These are phyloP conservation scores for Phalloptychus januarius DNA, from an alignment of 2,797 vertebrate genomes.

Conservation along the genomic window DNA sequence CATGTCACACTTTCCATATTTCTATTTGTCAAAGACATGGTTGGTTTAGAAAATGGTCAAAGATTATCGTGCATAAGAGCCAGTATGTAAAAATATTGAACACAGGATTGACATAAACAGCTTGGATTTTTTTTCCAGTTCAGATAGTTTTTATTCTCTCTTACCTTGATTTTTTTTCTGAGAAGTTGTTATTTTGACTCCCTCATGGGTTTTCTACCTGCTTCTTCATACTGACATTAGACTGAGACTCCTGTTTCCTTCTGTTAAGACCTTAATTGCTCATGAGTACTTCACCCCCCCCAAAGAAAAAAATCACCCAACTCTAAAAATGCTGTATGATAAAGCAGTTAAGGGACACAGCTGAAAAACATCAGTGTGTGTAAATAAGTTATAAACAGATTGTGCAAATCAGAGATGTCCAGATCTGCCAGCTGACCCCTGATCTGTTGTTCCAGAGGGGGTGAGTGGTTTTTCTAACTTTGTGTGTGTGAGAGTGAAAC, in stretches of 20 bases:
- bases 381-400: not conserved
- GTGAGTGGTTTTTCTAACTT: constrained; percentile 29
- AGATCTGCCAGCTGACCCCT: constrained; percentile 50
- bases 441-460: constrained; percentile 51
- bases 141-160: not conserved
- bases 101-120: not conserved
- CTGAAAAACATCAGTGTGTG: not conserved
- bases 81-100: not conserved
- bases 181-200: not conserved
- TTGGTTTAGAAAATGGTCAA: not conserved
- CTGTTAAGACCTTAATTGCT: not conserved
- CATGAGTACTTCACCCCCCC: not conserved
- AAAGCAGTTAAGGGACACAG: not conserved
- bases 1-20: not conserved
- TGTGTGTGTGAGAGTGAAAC: constrained; percentile 21
- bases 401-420: not conserved
- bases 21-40: not conserved
- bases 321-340: not conserved
- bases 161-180: not conserved
- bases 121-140: not conserved
- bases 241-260: not conserved
- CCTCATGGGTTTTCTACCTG: not conserved
- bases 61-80: not conserved
- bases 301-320: not conserved
- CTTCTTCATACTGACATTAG: not conserved